Conservation (phyloP, 2,888 invertebrate species). For the Cactoblastis cactorum region DNA sequence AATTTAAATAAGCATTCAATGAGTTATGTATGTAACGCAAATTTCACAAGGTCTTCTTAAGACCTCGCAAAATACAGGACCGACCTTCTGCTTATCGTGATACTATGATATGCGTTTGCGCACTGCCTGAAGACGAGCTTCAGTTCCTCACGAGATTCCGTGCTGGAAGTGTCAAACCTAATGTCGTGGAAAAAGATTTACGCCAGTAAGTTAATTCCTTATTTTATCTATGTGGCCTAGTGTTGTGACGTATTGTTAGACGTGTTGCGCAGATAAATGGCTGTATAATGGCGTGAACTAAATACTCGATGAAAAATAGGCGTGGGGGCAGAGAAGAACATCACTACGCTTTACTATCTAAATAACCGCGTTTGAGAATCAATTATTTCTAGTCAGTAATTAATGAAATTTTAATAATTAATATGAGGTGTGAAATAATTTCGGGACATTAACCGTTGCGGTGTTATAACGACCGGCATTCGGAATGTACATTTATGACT, state of each 20-base stretch:
- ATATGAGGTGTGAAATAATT: slow-evolving; percentile 7
- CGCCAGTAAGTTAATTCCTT: slow-evolving; percentile 40
- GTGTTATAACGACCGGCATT: slow-evolving; percentile 1
- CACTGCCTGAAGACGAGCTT: slow-evolving; percentile 46
- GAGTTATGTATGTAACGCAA: slow-evolving; percentile 68
- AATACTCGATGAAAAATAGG: slow-evolving; percentile 1
- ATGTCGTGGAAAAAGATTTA: slow-evolving; percentile 47
- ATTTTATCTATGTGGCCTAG: slow-evolving; percentile 4
- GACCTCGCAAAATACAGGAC: slow-evolving; percentile 67
- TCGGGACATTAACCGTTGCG: slow-evolving; percentile 9
- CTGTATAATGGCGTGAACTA: slow-evolving; percentile 2
- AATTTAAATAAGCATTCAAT: slow-evolving; percentile 37
- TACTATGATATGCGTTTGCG: slow-evolving; percentile 67
- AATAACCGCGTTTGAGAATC: background rate
- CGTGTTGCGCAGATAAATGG: background rate
- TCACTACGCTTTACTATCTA: background rate
- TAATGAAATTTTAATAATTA: background rate
- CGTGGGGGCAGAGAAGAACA: background rate
- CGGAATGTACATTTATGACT: slow-evolving; percentile 5
- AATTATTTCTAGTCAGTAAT: background rate
- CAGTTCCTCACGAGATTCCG: background rate
- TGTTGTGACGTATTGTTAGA: slow-evolving; percentile 1
- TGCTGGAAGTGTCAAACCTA: slow-evolving; percentile 11
- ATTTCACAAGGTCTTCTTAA: slow-evolving; percentile 62
- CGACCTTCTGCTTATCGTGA: slow-evolving; percentile 72